These are phyloP conservation scores for Epicampocera succincta DNA, from an alignment of 2,888 invertebrate species.

Conservation along the genomic window DNA sequence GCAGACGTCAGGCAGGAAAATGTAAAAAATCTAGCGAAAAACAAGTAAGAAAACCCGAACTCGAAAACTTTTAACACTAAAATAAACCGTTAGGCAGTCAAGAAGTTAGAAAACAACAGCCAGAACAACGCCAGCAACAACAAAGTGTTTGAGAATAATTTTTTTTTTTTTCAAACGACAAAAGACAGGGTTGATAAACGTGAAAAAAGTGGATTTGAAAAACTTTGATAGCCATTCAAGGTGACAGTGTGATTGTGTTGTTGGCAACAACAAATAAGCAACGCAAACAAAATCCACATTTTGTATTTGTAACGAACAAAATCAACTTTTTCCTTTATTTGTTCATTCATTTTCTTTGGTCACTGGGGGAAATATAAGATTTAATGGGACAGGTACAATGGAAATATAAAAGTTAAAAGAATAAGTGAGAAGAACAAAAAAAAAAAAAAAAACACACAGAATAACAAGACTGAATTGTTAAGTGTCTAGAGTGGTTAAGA, in stretches of 20 bases:
- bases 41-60: slow-evolving; percentile 27
- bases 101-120: slow-evolving; percentile 61
- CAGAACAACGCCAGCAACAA: slow-evolving; percentile 35
- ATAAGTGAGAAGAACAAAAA: not conserved
- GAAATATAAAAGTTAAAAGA: slow-evolving; percentile 18
- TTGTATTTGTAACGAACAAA: slow-evolving; percentile 25
- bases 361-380: slow-evolving; percentile 62
- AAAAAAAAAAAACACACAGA: not conserved
- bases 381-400: slow-evolving; percentile 67
- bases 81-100: slow-evolving; percentile 65
- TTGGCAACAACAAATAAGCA: not conserved
- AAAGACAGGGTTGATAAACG: slow-evolving; percentile 18
- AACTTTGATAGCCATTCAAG: slow-evolving; percentile 68
- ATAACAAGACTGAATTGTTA: slow-evolving; percentile 49
- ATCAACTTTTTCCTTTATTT: slow-evolving; percentile 31
- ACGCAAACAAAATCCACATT: slow-evolving; percentile 4
- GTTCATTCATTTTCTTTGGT: slow-evolving; percentile 55
- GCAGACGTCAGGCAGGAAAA: slow-evolving; percentile 1
- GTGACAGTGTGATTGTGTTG: slow-evolving; percentile 61
- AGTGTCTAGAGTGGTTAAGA: slow-evolving; percentile 65
- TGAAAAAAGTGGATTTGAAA: slow-evolving; percentile 34
- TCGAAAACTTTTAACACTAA: slow-evolving; percentile 54
- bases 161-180: not conserved
- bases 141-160: slow-evolving; percentile 47
- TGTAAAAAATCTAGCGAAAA: not conserved